A percentile compares a stretch with the other conserved stretches of the same genome.
Conservation (phyloP, 2,113 vertebrate species). For the Cryptomyrus ogoouensis region DNA sequence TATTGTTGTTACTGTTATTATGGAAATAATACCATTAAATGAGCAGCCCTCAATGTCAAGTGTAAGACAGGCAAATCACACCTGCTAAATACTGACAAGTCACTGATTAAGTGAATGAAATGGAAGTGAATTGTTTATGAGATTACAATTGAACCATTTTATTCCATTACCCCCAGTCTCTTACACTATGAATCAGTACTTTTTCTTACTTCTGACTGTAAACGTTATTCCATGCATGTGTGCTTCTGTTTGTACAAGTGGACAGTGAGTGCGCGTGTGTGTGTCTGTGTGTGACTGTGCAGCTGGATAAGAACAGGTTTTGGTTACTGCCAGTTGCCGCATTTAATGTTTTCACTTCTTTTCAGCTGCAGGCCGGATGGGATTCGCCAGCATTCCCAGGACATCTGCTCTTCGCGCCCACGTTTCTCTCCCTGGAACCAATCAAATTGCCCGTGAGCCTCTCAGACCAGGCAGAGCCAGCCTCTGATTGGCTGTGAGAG, state of each 20-base stretch:
- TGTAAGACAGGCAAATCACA: not conserved
- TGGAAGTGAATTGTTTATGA: not conserved
- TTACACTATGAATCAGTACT: not conserved
- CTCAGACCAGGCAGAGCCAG: conserved; percentile 36
- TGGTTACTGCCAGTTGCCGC: conserved; percentile 61
- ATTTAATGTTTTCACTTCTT: conserved; percentile 63
- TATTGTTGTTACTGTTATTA: not conserved
- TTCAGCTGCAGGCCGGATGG: conserved; percentile 58
- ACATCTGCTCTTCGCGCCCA: conserved; percentile 71
- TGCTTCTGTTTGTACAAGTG: conserved; percentile 39
- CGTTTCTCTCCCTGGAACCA: conserved; percentile 49
- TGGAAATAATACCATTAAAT: not conserved
- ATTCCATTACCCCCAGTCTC: not conserved
- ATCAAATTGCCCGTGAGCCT: conserved; percentile 40
- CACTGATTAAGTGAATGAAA: not conserved
- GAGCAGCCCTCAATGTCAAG: not conserved
- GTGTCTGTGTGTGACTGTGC: conserved; percentile 26
- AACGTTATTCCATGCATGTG: conserved; percentile 29
- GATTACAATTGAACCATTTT: not conserved
- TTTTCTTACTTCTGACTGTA: not conserved
- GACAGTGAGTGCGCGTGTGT: conserved; percentile 8
- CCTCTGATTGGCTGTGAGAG: conserved; percentile 53
- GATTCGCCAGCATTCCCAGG: conserved; percentile 72
- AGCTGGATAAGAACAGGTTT: conserved; percentile 56
- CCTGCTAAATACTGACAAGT: not conserved